These are phyloP conservation scores for Dromas ardeola DNA, from an alignment of 2,113 vertebrate genomes.

Conservation along the genomic window DNA sequence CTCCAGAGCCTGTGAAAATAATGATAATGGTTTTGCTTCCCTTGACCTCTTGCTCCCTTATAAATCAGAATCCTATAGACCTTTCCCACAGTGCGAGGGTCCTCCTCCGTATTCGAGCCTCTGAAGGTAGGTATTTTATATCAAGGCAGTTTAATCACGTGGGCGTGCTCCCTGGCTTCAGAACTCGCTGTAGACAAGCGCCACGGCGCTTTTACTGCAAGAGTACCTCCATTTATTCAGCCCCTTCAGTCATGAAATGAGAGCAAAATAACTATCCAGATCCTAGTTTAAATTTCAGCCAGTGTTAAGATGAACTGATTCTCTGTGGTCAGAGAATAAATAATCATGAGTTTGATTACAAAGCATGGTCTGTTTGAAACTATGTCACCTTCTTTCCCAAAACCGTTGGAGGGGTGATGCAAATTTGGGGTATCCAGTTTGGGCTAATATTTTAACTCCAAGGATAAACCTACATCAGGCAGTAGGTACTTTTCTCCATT, in stretches of 20 bases:
- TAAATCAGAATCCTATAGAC: conserved; percentile 70
- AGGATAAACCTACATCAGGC: background rate
- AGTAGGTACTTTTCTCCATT: background rate
- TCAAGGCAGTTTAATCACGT: background rate
- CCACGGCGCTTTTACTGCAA: rapidly evolving
- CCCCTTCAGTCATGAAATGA: background rate
- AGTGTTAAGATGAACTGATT: background rate
- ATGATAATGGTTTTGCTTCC: conserved; percentile 65
- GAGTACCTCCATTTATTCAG: background rate
- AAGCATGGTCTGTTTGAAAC: background rate
- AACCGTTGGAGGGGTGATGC: background rate
- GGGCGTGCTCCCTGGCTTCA: background rate
- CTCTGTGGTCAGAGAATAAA: background rate
- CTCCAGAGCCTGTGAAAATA: conserved; percentile 62
- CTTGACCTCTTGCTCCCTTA: conserved; percentile 61
- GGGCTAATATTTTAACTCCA: background rate
- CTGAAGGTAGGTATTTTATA: conserved; percentile 20
- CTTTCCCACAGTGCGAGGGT: conserved; percentile 25
- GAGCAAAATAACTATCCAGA: background rate
- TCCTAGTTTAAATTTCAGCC: background rate
- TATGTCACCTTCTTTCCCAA: background rate
- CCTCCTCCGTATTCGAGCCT: background rate
- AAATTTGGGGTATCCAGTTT: background rate
- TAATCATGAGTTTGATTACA: background rate
- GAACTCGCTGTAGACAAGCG: background rate